A percentile compares a stretch with the other conserved stretches of the same genome.
phyloP scores from a whole-genome alignment of 2,113 vertebrate species.

The Lampris incognitus region DNA sequence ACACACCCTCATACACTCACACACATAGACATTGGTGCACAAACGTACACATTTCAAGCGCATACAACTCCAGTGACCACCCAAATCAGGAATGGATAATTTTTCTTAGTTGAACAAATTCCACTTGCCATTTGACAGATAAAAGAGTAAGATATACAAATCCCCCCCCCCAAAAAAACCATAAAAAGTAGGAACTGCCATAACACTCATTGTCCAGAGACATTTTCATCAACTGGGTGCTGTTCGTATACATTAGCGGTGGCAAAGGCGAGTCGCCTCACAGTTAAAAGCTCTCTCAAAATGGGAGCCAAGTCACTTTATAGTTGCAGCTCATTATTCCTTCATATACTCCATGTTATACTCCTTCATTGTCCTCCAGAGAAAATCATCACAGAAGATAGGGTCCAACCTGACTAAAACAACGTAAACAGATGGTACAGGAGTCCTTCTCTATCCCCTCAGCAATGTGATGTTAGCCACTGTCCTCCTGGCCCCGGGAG shows the following conservation, averaged over 20 bases:
- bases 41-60: constrained; percentile 52
- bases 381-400: constrained; percentile 15
- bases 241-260: constrained; percentile 33
- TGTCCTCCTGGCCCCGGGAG: constrained; percentile 32
- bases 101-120: constrained; percentile 49
- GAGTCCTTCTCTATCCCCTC: constrained; percentile 35
- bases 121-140: constrained; percentile 52
- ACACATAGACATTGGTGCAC: constrained; percentile 42
- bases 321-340: constrained; percentile 38
- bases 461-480: constrained; percentile 36
- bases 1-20: constrained; percentile 38
- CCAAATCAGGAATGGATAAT: constrained; percentile 80
- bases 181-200: constrained; percentile 56
- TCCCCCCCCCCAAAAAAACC: constrained; percentile 39
- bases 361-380: constrained; percentile 38
- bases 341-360: constrained; percentile 41
- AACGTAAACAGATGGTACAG: constrained; percentile 36
- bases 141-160: constrained; percentile 47
- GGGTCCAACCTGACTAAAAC: constrained; percentile 34
- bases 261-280: constrained; percentile 31
- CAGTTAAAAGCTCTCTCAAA: constrained; percentile 40
- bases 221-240: constrained; percentile 35
- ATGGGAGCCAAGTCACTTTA: constrained; percentile 31
- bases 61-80: constrained; percentile 79
- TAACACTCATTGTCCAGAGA: constrained; percentile 34